A percentile compares a stretch with the other conserved stretches of the same genome.
Evolutionary conservation across 2,888 invertebrate genomes (phyloP).

Genomic region (Stomorhina lunata): DNA sequence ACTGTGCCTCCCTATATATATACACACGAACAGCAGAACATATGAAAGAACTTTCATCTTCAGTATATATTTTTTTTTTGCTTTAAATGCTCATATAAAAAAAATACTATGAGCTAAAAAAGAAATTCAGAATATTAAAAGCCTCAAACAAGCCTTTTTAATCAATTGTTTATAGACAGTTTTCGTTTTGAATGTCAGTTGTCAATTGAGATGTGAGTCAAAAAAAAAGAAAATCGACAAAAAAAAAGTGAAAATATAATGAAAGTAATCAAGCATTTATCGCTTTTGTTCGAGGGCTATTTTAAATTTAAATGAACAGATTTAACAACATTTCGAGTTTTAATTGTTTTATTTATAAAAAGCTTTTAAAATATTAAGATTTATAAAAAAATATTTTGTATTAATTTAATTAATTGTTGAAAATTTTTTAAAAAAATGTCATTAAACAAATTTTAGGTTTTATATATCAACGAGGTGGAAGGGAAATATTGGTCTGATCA

Average conservation of each 20-base stretch:
- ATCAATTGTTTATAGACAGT: slow-evolving; percentile 47
- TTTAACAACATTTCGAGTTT: not conserved
- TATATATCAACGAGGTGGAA: too few relatives aligned
- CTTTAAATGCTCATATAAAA: slow-evolving; percentile 8
- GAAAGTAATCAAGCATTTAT: slow-evolving; percentile 44
- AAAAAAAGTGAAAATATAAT: not conserved
- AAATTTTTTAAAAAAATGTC: slow-evolving; percentile 21
- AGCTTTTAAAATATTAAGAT: too few relatives aligned
- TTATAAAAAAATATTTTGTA: too few relatives aligned
- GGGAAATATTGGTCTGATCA: too few relatives aligned
- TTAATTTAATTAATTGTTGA: not conserved
- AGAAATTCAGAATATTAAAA: slow-evolving; percentile 5
- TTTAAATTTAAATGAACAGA: slow-evolving; percentile 23
- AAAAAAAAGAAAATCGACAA: too few relatives aligned
- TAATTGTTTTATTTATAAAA: too few relatives aligned
- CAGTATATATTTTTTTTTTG: not conserved
- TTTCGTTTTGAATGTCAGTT: slow-evolving; percentile 37
- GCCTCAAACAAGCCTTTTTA: slow-evolving; percentile 26
- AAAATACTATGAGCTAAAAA: not conserved
- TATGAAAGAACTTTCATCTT: slow-evolving; percentile 11
- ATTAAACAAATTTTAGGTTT: too few relatives aligned
- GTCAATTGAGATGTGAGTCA: slow-evolving; percentile 7
- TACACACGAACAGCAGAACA: too few relatives aligned
- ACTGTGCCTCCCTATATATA: too few relatives aligned
- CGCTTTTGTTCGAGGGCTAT: not conserved